Base-by-base conservation (phyloP, 2,888 invertebrate species). In the Nasonia oneida region DNA sequence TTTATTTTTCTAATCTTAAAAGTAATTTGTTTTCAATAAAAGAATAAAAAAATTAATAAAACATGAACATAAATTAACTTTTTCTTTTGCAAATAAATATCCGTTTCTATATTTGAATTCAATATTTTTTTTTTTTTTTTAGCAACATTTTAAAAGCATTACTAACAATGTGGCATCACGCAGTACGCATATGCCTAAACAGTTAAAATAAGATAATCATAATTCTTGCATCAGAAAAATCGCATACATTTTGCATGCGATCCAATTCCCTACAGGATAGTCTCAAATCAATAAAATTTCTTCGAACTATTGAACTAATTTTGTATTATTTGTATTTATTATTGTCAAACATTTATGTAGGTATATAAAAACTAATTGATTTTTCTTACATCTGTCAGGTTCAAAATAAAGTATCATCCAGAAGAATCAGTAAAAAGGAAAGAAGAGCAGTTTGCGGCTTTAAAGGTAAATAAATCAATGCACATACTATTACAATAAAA, bases 371-470 rank as follows among this genome's bases (percentile, higher is more conserved):
- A 77, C n/a, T 83, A 71, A 83, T 76, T 64, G 4, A 71, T 18
- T 53, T 77, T 61, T 76, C 29, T 61, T 78, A n/a, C 15, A 42
- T 76, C 71, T n/a, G 92, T 85, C 94, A 99, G 99, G 99, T 99
- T 99, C 95, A 98, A 99, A 94, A 96, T 97, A 90, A 99, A 99
- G 95, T 99, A 99, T 93, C 99, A 99, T 94, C 99, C 99, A 3
- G 98, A 98, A 93, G 99, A 99, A 92, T 98, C 98, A 81, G 95
- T 97, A 53, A 98, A 97, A 93, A 95, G 98, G 84, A 98, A 97
- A 93, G 97, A 97, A 29, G 98, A 99, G 91, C 97, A 98, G 90
- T 94, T 96, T 83, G 94, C 95, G 84, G 97, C 97, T 84, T 94
- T 98, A 70, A 97, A 96, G 95, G 98, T 98, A 94, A 37, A 4